Conservation (phyloP, 1,140 invertebrate genomes). For the Calosoma granatense region DNA sequence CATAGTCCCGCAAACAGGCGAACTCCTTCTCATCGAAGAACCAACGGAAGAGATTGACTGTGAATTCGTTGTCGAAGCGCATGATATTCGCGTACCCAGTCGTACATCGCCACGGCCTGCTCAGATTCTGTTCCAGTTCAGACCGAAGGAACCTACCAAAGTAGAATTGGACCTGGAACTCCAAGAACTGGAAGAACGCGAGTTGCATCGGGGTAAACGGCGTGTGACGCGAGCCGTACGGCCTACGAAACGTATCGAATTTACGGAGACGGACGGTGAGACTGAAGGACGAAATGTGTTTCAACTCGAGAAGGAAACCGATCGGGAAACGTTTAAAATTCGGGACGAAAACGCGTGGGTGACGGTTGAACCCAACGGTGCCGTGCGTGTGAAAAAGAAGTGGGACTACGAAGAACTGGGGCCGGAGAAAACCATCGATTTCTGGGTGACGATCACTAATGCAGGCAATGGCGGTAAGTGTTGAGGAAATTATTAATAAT, state of each 20-base stretch:
- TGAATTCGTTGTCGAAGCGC: conserved; percentile 64
- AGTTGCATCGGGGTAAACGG: conserved; percentile 61
- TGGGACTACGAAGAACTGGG: conserved; percentile 94
- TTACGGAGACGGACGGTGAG: conserved; percentile 83
- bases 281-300: conserved; percentile 80
- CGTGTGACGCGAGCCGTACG: conserved; percentile 77
- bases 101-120: conserved; percentile 56
- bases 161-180: conserved; percentile 42
- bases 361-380: conserved; percentile 80
- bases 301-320: conserved; percentile 82
- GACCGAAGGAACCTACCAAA: conserved; percentile 42
- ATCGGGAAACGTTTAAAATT: conserved; percentile 87
- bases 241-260: conserved; percentile 85
- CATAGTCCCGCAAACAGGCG: conserved; percentile 84
- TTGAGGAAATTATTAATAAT: too few relatives aligned
- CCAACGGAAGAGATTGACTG: conserved; percentile 53
- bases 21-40: conserved; percentile 69
- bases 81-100: conserved; percentile 65
- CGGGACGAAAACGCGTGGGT: conserved; percentile 90
- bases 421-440: conserved; percentile 92
- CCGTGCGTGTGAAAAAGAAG: conserved; percentile 87
- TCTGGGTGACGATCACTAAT: conserved; percentile 91
- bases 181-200: conserved; percentile 36
- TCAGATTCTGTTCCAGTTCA: conserved; percentile 64
- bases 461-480: conserved; percentile 71